Evolutionary conservation across 2,113 vertebrate genomes (phyloP), one percentile per base, ranked within the genome.

Genomic region (Pedionomus torquatus): DNA sequence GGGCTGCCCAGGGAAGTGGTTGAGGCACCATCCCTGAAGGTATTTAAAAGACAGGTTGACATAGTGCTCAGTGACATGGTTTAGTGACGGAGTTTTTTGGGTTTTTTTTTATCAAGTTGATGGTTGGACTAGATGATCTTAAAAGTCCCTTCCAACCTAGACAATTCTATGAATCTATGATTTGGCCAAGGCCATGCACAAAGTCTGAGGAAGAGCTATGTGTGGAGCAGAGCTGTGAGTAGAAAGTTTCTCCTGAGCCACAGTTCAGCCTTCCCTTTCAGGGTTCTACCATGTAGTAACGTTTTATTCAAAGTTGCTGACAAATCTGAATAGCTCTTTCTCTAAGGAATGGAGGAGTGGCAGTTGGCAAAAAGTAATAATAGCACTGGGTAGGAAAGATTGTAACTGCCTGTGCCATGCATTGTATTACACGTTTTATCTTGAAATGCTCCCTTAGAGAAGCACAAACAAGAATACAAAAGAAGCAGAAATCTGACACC

Each of bases 401-500:
- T 84, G 12, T 74, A 82, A 41, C 57, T 91, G 78, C 78, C 66
- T 63, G 17, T 90, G 78, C 74, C 52, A n/a, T 51, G 15, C 54
- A 70, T 13, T 61, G 44, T 65, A 19, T 72, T 83, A 24, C 28
- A 89, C 20, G n/a, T 54, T 89, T 94, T 89, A 37, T 81, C 58
- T 95, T 89, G 54, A 69, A 79, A 76, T 72, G 30, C 41, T 84
- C 35, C 72, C 52, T 82, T 63, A 82, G 60, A 89, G 81, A 85
- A 90, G 78, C 23, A 77, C 75, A 49, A 93, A 76, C 66, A 77
- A 65, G 78, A 95, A 83, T 19, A 95, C 65, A 94, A 91, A 91
- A 35, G 57, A 89, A 81, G 57, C 68, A 41, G 61, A 96, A 93
- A 87, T 84, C 65, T 82, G 84, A 89, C 69, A 93, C 51, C 35